Evolutionary conservation across 1,140 invertebrate genomes (phyloP).

Genomic region (Calliopsis andreniformis): DNA sequence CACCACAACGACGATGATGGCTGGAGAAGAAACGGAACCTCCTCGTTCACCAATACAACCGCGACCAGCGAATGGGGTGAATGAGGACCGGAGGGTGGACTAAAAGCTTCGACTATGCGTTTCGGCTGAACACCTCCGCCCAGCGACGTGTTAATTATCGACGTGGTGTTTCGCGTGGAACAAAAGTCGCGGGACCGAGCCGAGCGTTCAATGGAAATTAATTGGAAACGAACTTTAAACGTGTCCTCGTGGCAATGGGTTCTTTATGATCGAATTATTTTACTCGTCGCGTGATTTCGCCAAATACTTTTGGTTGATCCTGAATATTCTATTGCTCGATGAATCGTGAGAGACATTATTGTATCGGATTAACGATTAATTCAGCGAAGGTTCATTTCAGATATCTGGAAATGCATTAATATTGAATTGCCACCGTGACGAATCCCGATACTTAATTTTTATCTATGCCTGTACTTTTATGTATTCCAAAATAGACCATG

Average conservation of each 20-base stretch:
- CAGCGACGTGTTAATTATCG: slow-evolving; percentile 59
- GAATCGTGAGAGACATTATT: not conserved
- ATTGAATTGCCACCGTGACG: no score
- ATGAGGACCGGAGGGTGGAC: slow-evolving; percentile 65
- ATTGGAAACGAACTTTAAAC: slow-evolving; percentile 2
- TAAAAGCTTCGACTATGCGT: slow-evolving; percentile 74
- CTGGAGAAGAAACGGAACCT: slow-evolving; percentile 42
- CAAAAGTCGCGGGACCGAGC: slow-evolving; percentile 25
- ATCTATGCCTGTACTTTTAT: no score
- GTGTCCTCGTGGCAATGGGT: not conserved
- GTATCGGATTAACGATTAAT: not conserved
- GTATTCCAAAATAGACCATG: not conserved
- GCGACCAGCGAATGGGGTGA: slow-evolving; percentile 58
- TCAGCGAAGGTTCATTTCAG: not conserved
- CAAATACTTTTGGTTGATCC: no score
- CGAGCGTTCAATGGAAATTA: slow-evolving; percentile 33
- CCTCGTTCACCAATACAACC: slow-evolving; percentile 53
- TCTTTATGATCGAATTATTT: not conserved
- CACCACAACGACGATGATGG: not conserved
- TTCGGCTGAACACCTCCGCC: slow-evolving; percentile 66
- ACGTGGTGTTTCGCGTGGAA: slow-evolving; percentile 7
- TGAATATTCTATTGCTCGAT: no score
- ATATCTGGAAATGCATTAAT: slow-evolving; percentile 7
- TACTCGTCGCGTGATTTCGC: no score
- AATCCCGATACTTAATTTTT: no score